Base-by-base conservation (phyloP, 2,113 vertebrate genomes). In the Indri indri region DNA sequence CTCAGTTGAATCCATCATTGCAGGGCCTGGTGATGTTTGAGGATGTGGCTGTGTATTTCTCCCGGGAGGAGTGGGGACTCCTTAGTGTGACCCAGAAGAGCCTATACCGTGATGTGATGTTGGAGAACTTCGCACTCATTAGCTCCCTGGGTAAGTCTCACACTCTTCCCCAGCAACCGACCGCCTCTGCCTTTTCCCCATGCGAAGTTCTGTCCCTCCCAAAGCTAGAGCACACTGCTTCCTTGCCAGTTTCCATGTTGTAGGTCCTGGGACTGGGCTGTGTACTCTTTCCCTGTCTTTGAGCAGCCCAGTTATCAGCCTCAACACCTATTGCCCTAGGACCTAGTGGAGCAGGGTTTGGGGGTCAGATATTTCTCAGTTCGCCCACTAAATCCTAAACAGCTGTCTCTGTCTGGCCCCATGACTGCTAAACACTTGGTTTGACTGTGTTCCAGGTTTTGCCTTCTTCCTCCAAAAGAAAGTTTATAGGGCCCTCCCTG, bases 11-110 rank as follows among this genome's bases (percentile, higher is more conserved):
- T 23, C 45, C 42, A 12, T 73, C 42, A 1, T 83, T 88, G 32
- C 74, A 97, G 97, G 81, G 63, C 18, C 34, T 13, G 6, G 52
- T 95, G 77, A 66, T 76, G 37, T 96, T 98, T 63, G 92, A 97
- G 82, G 97, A 97, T 22, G 97, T 97, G 86, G 92, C 95, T 25
- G 66, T 97, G n/a, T 92, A 88, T 45, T 95, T 97, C 66, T 94
- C 93, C 20, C 4, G 2, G 66, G 91, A 97, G 40, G 95, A 96
- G 42, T 96, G 95, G 95, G 10, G 42, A 4, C 86, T 95, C 27
- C 85, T 98, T 27, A 77, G 27, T 42, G 50, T 27, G 86, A 52
- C 61, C 20, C 97, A 96, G 91, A 94, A 74, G 61, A 76, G 54
- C 73, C 90, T 97, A n/a, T 97, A 97, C 86, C 32, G 9, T 13